phyloP scores from a whole-genome alignment of 2,888 invertebrate genomes.

The Pammene fasciana region DNA sequence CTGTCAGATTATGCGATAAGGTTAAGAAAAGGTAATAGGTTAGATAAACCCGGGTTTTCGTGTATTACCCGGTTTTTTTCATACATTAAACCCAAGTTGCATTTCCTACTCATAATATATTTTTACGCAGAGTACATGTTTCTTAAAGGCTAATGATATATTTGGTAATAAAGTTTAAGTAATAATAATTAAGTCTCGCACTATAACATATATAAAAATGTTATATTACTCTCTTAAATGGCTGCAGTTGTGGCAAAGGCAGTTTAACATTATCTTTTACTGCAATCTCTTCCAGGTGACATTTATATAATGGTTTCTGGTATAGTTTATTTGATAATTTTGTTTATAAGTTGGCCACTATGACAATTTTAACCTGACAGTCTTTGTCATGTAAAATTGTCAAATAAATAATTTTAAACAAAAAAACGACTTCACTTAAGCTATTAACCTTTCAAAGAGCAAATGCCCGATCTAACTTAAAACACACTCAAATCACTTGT shows the following conservation, averaged over 20 bases:
- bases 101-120: too few species aligned
- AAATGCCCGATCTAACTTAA: too few species aligned
- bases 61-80: too few species aligned
- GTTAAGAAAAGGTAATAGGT: too few species aligned
- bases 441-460: too few species aligned
- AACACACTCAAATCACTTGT: too few species aligned
- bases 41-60: too few species aligned
- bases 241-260: background rate
- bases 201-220: background rate
- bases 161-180: background rate
- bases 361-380: background rate
- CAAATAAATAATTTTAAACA: too few species aligned
- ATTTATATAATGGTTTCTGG: slow-evolving; percentile 1
- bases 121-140: background rate
- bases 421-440: too few species aligned
- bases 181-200: background rate
- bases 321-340: background rate
- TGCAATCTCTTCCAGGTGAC: slow-evolving; percentile 3
- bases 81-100: too few species aligned
- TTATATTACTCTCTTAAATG: background rate
- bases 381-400: too few species aligned
- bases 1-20: too few species aligned
- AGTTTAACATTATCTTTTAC: background rate
- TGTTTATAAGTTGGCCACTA: background rate
- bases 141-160: background rate